Evolutionary conservation across 2,797 vertebrate genomes (phyloP).

Genomic region (Siniperca undulata): DNA sequence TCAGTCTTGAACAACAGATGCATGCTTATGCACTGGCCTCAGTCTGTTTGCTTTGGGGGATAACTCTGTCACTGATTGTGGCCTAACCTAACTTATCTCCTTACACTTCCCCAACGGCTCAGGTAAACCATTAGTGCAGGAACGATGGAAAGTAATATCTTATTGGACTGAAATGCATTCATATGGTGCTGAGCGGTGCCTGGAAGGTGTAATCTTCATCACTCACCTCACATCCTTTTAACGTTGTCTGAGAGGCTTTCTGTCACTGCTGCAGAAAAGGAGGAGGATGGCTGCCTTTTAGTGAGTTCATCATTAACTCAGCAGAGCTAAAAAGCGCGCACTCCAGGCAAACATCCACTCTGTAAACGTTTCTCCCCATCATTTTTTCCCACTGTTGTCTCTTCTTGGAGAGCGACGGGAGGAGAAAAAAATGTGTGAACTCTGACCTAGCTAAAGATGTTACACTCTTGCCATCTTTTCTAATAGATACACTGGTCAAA

Average conservation of each 20-base stretch:
- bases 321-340: slow-evolving; percentile 26
- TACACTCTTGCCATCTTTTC: slow-evolving; percentile 21
- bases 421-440: slow-evolving; percentile 42
- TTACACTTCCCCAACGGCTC: slow-evolving; percentile 43
- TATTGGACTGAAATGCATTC: slow-evolving; percentile 30
- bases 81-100: slow-evolving; percentile 48
- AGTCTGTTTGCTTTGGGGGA: slow-evolving; percentile 61
- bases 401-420: slow-evolving; percentile 7
- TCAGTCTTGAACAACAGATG: slow-evolving; percentile 28
- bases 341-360: slow-evolving; percentile 67
- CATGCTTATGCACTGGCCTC: neutral
- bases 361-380: slow-evolving; percentile 71
- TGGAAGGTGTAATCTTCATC: slow-evolving; percentile 42
- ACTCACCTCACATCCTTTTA: slow-evolving; percentile 44
- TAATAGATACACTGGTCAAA: slow-evolving; percentile 1
- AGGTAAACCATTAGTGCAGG: slow-evolving; percentile 63
- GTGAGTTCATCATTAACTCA: slow-evolving; percentile 74
- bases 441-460: slow-evolving; percentile 41
- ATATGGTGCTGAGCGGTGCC: slow-evolving; percentile 17
- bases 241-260: slow-evolving; percentile 36
- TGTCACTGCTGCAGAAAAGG: slow-evolving; percentile 20
- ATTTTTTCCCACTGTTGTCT: slow-evolving; percentile 46
- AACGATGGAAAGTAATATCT: slow-evolving; percentile 38
- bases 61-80: slow-evolving; percentile 28
- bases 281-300: slow-evolving; percentile 44